Base-by-base conservation (phyloP, 2,797 vertebrate species). In the Chelon labrosus region DNA sequence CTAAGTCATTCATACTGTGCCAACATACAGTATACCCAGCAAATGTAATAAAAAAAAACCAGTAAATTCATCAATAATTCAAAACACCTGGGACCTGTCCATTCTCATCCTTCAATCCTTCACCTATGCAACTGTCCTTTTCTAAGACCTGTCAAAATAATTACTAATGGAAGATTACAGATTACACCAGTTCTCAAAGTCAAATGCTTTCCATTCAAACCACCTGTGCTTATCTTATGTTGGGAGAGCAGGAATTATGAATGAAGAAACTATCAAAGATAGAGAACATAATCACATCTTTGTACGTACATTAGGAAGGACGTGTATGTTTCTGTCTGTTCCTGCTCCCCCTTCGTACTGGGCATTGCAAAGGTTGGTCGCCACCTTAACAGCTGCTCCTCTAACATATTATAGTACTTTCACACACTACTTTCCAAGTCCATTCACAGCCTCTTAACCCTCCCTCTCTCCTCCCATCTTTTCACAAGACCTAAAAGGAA, bases 401-500 rank as follows among this genome's bases (percentile, higher is more conserved):
- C 53, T 71, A 82, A 80, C 55, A 65, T 50, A 51, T 64, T 38
- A 57, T 66, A 79, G 57, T 25, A 13, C 51, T 77, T 89, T 91
- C 70, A 82, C 67, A 56, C 75, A 70, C 74, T 78, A 25, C 77
- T 91, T 78, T 74, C 58, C 39, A 41, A 78, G 75, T 83, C 80
- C 50, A 78, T 85, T 78, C 65, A 55, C 60, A 27, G 69, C 68
- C 77, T 78, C 61, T 22, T 84, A 82, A 87, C 63, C 66, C 44
- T 47, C 61, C 63, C 53, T 62, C 37, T 75, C 65, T 66, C 49
- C 25, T 39, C 62, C 35, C 8, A 3, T 22, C 16, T 68, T 87
- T 84, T 84, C 75, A 83, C 77, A 31, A 75, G 79, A 57, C 37
- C 85, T 76, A 51, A 84, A 82, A 72, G 59, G 70, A 73, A 70